Conservation (phyloP, 1,140 invertebrate genomes). For the Saxidomus purpurata region DNA sequence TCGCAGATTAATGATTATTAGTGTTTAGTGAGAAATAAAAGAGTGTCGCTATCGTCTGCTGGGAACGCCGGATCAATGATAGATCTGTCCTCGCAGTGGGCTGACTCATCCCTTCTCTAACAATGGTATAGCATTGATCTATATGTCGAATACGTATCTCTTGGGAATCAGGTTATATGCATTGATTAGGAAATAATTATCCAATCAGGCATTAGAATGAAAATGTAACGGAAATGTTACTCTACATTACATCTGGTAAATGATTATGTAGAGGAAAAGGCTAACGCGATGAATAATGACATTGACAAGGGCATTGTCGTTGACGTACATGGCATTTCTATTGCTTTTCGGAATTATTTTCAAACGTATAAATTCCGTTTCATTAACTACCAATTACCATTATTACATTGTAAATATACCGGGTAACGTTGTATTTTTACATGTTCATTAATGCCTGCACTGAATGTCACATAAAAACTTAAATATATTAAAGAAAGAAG, state of each 20-base stretch:
- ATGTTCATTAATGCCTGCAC: too few relatives aligned
- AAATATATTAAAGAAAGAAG: too few relatives aligned
- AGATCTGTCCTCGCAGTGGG: background rate
- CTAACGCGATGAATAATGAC: background rate
- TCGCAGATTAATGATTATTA: constrained; percentile 29
- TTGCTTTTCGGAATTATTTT: too few relatives aligned
- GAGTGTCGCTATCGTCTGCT: constrained; percentile 2
- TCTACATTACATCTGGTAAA: background rate
- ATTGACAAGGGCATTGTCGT: background rate
- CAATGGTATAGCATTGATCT: constrained; percentile 42
- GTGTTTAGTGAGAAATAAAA: constrained; percentile 18
- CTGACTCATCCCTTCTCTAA: constrained; percentile 20
- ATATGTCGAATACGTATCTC: background rate
- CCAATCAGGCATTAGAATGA: background rate
- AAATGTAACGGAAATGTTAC: background rate
- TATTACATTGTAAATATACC: too few relatives aligned
- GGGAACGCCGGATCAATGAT: background rate
- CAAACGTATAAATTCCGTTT: too few relatives aligned
- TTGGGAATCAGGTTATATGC: constrained; percentile 16
- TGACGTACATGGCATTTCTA: background rate
- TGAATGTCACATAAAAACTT: too few relatives aligned
- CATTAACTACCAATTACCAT: too few relatives aligned
- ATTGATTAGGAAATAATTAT: constrained; percentile 51
- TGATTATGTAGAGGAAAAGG: background rate
- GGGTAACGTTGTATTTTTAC: too few relatives aligned